Conservation (phyloP, 2,113 vertebrate species). For the Micronycteris hirsuta region DNA sequence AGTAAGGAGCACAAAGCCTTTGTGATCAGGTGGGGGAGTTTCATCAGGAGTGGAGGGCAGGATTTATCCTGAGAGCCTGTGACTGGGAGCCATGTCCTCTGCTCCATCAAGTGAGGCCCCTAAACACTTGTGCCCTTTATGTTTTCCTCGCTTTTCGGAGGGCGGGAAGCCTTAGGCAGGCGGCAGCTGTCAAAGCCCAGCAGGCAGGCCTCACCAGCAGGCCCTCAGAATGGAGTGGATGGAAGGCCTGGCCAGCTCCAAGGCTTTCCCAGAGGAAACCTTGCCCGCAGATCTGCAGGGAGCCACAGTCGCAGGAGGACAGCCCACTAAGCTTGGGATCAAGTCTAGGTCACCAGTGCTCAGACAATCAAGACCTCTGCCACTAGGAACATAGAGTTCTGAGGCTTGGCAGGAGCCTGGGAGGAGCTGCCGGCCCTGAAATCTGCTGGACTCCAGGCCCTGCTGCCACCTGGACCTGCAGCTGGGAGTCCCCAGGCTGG, state of each 20-base stretch:
- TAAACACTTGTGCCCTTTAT: not conserved
- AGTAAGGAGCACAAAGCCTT: not conserved
- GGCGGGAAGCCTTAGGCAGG: not conserved
- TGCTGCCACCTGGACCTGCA: not conserved
- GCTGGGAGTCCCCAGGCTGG: not conserved
- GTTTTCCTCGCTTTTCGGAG: not conserved
- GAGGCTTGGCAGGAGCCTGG: not conserved
- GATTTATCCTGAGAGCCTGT: not conserved
- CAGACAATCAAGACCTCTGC: conserved; percentile 43
- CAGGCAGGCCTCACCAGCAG: not conserved
- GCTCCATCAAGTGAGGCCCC: not conserved
- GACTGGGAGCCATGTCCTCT: not conserved
- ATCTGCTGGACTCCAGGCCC: not conserved
- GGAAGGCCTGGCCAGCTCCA: not conserved
- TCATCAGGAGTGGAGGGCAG: not conserved
- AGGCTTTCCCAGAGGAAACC: conserved; percentile 68
- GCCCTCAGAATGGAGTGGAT: conserved; percentile 8
- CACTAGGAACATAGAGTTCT: not conserved
- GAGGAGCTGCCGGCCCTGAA: not conserved
- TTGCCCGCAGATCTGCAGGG: conserved; percentile 60
- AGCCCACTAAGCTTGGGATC: conserved; percentile 38
- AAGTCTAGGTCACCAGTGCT: conserved; percentile 62
- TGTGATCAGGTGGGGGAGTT: fast-evolving
- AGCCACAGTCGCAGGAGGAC: conserved; percentile 68
- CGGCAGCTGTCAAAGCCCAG: not conserved